A percentile compares a stretch with the other conserved stretches of the same genome.
phyloP scores from a whole-genome alignment of 2,797 vertebrate species.

The Sebastes cheni region DNA sequence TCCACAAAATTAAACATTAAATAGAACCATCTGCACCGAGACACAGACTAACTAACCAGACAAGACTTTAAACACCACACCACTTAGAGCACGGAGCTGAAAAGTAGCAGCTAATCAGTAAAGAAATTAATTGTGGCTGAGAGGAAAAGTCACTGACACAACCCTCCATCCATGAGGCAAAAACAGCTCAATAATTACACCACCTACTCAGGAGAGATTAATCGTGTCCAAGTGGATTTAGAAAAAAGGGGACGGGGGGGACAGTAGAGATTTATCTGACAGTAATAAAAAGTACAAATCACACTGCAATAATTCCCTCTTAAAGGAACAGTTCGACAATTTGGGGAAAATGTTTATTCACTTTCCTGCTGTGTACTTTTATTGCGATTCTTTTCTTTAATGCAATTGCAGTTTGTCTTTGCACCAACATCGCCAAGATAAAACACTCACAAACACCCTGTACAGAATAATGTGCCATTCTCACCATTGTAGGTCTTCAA shows the following conservation, averaged over 20 bases:
- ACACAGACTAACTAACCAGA: neutral
- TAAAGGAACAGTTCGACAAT: neutral
- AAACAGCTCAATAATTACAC: constrained; percentile 1
- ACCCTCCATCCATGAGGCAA: neutral
- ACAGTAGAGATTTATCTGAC: neutral
- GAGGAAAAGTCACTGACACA: neutral
- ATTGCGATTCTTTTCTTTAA: neutral
- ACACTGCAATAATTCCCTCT: neutral
- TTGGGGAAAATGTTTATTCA: neutral
- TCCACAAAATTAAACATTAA: neutral
- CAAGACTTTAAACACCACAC: neutral
- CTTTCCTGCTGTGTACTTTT: neutral
- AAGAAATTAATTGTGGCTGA: neutral
- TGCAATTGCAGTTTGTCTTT: no score
- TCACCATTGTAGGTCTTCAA: neutral
- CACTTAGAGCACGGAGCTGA: neutral
- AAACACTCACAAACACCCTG: neutral
- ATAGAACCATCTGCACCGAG: neutral
- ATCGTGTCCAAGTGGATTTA: neutral
- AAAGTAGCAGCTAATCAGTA: neutral
- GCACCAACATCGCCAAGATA: neutral
- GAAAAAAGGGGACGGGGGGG: neutral
- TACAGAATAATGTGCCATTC: neutral
- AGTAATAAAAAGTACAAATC: neutral
- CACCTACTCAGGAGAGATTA: neutral